Evolutionary conservation across 2,888 invertebrate species (phyloP).

Genomic region (Ophion costatus): DNA sequence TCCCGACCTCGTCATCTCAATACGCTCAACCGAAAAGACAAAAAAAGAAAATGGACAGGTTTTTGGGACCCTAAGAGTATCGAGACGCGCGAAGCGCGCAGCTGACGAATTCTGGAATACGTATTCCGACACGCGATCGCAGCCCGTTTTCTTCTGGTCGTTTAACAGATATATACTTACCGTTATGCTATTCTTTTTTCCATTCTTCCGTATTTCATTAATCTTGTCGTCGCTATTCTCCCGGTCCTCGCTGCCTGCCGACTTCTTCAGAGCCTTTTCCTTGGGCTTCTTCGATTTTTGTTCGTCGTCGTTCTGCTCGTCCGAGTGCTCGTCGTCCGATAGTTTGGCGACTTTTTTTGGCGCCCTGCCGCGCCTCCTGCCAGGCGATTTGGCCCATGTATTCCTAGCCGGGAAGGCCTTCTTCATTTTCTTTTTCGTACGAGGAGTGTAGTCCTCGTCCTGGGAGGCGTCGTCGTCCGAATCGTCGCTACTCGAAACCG

Average conservation of each 20-base stretch:
- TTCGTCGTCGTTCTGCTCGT: conserved; percentile 68
- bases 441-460: conserved; percentile 80
- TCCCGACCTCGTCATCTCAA: no score
- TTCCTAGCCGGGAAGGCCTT: conserved; percentile 70
- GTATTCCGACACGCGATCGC: no score
- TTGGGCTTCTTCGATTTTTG: conserved; percentile 65
- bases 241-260: conserved; percentile 57
- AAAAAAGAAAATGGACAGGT: no score
- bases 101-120: no score
- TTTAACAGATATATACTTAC: conserved; percentile 62
- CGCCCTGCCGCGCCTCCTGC: conserved; percentile 68
- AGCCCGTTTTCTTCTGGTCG: no score
- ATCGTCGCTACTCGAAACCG: conserved; percentile 74
- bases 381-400: conserved; percentile 63
- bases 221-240: conserved; percentile 52
- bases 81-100: no score
- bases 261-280: conserved; percentile 63
- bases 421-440: conserved; percentile 73
- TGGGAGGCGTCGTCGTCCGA: conserved; percentile 74
- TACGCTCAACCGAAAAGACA: no score
- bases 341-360: conserved; percentile 66
- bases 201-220: conserved; percentile 56
- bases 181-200: conserved; percentile 64
- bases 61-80: no score
- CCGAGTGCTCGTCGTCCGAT: conserved; percentile 63